Conservation (phyloP, 2,113 vertebrate species). For the Misgurnus mizolepis region DNA sequence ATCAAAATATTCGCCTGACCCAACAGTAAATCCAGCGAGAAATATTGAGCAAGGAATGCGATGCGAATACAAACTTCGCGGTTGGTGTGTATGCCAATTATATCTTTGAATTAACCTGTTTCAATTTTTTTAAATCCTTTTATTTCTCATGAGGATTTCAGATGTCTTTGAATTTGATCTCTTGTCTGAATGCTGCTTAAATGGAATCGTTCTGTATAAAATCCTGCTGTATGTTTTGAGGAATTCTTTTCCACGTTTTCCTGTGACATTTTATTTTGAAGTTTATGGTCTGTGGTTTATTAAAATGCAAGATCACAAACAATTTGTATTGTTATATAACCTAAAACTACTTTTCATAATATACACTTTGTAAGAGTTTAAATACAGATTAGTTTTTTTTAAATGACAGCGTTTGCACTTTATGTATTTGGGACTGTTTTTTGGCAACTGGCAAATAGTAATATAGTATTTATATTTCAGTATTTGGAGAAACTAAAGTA, state of each 20-base stretch:
- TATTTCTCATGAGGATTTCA: no score
- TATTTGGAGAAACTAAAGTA: conserved; percentile 1
- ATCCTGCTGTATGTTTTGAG: conserved; percentile 21
- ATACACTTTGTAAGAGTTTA: background rate
- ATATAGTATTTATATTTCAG: conserved; percentile 25
- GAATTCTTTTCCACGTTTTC: background rate
- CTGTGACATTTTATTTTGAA: background rate
- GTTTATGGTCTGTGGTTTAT: background rate
- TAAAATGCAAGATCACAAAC: background rate
- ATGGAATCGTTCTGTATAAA: background rate
- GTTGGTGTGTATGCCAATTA: no score
- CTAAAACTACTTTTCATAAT: background rate
- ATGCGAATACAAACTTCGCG: no score
- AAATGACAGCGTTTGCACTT: conserved; percentile 42
- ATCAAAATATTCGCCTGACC: no score
- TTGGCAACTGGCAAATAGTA: conserved; percentile 63
- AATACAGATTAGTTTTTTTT: conserved; percentile 13
- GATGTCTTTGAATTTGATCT: no score
- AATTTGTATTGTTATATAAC: background rate
- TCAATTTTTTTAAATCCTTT: no score
- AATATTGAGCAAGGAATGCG: no score
- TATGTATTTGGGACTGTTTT: conserved; percentile 58
- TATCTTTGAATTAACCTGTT: no score
- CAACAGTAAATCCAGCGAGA: no score
- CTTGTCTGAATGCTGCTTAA: background rate